These are phyloP conservation scores for Aldrovandia affinis DNA, from an alignment of 2,797 vertebrate genomes.

Conservation along the genomic window DNA sequence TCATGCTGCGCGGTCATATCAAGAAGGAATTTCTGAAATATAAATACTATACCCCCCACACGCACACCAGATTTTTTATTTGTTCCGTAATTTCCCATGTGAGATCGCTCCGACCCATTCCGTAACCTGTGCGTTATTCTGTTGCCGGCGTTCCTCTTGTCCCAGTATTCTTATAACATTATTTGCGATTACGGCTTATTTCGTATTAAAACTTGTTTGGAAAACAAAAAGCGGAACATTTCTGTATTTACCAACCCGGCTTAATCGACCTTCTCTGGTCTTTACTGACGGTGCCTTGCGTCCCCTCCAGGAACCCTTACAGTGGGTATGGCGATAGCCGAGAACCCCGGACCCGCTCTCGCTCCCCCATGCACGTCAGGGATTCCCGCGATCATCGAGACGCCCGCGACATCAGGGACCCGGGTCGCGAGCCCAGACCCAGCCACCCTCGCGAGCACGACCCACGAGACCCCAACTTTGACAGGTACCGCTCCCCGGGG, in stretches of 20 bases:
- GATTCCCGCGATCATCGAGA: constrained; percentile 81
- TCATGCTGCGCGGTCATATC: not conserved
- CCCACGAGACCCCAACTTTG: constrained; percentile 37
- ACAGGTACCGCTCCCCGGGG: constrained; percentile 51
- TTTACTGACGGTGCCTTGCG: constrained; percentile 29
- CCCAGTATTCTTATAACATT: not conserved
- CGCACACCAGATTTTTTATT: not conserved
- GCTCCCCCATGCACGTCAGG: constrained; percentile 71
- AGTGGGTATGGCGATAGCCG: constrained; percentile 68
- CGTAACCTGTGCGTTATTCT: not conserved
- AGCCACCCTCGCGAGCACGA: constrained; percentile 67
- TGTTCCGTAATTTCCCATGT: not conserved
- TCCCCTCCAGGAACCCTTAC: constrained; percentile 62
- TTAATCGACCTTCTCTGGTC: not conserved
- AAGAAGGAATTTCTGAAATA: not conserved
- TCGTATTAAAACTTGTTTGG: not conserved
- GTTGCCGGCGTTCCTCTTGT: not conserved
- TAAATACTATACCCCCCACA: not conserved
- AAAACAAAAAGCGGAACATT: not conserved
- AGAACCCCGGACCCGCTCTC: constrained; percentile 71
- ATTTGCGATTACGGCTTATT: not conserved
- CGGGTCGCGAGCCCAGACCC: constrained; percentile 59
- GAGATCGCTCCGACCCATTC: not conserved
- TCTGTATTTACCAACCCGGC: no score
- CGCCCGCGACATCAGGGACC: constrained; percentile 65